Evolutionary conservation across 2,113 vertebrate species (phyloP), one percentile per base, ranked within the genome.

Genomic region (Lagopus leucura): DNA sequence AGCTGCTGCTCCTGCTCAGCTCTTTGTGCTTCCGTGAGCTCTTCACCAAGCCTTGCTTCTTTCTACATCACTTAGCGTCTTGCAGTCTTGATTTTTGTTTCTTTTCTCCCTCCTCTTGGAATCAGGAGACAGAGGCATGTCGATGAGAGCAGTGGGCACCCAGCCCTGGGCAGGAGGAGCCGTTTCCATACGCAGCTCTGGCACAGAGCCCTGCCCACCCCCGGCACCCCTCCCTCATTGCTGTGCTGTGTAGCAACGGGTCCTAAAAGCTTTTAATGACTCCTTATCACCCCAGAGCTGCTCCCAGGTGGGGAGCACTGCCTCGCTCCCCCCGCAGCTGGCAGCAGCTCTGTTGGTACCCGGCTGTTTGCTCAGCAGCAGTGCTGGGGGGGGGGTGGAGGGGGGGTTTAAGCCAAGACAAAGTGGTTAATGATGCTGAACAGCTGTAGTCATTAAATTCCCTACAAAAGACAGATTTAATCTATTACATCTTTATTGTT

Each of bases 11-110:
- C 9, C 45, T 38, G 57, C 7, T 3, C 3, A 2, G 60, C 78
- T 13, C 3, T 50, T 18, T 40, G 32, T 20, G 7, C 47, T 2
- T 28, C 32, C 13, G 2, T 21, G 1, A 0, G 0, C n/a, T 12
- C 13, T 54, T 87, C 40, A n/a, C 3, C 22, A 20, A 14, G 21
- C 11, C 24, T 63, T 52, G 9, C 25, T 72, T 28, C 28, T 38
- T 54, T 27, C 25, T 10, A 9, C 25, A 32, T 42, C 19, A 0
- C 5, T 71, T 47, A 30, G 34, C 69, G 27, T 30, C 73, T 52
- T 28, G 1, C 20, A 32, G 24, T 19, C 45, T 28, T 2, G 54
- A 17, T 15, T 9, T 9, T 34, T 43, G 16, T 5, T 45, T 10
- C 2, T 3, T 3, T 9, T 22, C 6, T 7, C 6, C 10, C 48